These are phyloP conservation scores for Spheniscus humboldti DNA, from an alignment of 2,797 vertebrate species.

Conservation along the genomic window DNA sequence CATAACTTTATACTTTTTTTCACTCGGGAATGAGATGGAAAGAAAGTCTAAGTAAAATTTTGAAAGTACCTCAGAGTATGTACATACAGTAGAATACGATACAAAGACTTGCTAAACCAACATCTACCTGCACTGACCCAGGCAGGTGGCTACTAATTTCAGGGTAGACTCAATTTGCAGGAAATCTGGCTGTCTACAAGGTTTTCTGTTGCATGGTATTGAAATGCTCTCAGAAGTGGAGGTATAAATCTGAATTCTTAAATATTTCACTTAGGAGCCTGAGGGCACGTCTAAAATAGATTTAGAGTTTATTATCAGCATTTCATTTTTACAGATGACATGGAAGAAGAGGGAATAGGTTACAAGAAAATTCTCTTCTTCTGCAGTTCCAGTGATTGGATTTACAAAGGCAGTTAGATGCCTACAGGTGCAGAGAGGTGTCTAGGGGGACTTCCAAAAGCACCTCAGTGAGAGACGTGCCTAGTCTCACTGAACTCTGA, in stretches of 20 bases:
- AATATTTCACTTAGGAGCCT: neutral
- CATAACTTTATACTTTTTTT: neutral
- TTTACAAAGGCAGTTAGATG: neutral
- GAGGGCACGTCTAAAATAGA: neutral
- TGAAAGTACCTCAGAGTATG: neutral
- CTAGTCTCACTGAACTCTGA: neutral
- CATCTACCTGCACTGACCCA: neutral
- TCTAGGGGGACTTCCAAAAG: neutral
- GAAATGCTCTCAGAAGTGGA: neutral
- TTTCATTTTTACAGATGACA: neutral
- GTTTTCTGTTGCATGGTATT: neutral
- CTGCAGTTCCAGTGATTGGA: neutral
- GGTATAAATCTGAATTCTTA: neutral
- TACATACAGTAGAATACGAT: neutral
- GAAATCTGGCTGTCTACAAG: neutral
- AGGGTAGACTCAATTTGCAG: neutral
- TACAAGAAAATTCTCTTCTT: neutral
- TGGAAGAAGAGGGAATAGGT: neutral
- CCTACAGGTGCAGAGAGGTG: neutral
- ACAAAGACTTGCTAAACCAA: neutral
- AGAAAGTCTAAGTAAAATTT: neutral
- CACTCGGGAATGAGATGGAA: neutral
- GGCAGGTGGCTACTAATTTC: neutral
- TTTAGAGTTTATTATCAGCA: conserved; percentile 10
- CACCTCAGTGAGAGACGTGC: neutral